Base-by-base conservation (phyloP, 1,140 invertebrate genomes). In the Uloborus diversus region DNA sequence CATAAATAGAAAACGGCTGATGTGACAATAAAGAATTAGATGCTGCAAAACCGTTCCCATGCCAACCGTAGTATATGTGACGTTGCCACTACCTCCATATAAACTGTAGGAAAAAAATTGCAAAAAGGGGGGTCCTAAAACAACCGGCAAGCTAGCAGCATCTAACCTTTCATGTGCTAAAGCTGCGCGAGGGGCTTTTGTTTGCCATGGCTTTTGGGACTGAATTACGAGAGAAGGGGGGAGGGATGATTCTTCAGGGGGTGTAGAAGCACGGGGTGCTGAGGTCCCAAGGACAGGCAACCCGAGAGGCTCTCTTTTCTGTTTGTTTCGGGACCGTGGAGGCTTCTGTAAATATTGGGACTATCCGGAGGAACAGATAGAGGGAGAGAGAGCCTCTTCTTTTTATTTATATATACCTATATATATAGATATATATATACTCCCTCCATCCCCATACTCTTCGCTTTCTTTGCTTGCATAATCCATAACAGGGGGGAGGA, bases 401-500 rank as follows among this genome's bases (percentile, higher is more conserved):
- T 65, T 78, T 78, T 78, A 66, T 78, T 66, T 78, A 66, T 65
- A 78, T 64, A 64, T 61, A 64, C 66, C 42, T 78, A 78, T 78
- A 49, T 78, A 57, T 42, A 78, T 25, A 68, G 35, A 33, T 28
- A 57, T 53, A 57, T 79, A 68, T 69, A 68, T 79, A 30, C 33
- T 27, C 56, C 69, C 33, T 28, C 69, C 56, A 20, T 47, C 37
- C 69, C 30, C 61, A 61, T 47, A 33, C 57, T 32, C 71, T 51
- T 32, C 42, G 71, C 49, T 75, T 75, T 79, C 73, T 79, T 64
- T 73, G 81, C 81, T 80, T 80, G 76, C 81, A 80, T 80, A 73
- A 80, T 80, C 76, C 81, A 80, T 76, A 82, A 73, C 69, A 73
- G 65, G 35, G 56, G 59, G 61, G 49, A 20, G 42, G 4, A 42